phyloP scores from a whole-genome alignment of 1,140 invertebrate species.

The Drosophila pectinifera region DNA sequence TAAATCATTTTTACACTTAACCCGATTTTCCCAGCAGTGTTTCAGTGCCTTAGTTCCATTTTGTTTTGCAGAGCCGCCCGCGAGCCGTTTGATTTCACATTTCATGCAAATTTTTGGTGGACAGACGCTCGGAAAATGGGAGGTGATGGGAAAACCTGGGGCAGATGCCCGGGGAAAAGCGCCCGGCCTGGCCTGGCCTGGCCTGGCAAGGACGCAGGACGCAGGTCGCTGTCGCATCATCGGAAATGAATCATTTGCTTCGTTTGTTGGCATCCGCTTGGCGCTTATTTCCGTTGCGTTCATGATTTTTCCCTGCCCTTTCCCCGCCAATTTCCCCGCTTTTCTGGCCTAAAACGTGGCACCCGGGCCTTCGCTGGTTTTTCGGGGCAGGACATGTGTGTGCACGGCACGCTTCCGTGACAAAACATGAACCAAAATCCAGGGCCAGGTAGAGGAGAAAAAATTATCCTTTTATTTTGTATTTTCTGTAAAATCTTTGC shows the following conservation, averaged over 20 bases:
- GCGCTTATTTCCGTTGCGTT: conserved; percentile 84
- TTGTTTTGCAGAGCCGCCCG: conserved; percentile 27
- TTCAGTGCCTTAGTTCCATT: conserved; percentile 23
- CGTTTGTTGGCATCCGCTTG: conserved; percentile 84
- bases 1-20: too few species aligned
- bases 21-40: conserved; percentile 2
- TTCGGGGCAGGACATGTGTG: conserved; percentile 70
- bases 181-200: neutral
- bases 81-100: conserved; percentile 75
- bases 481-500: conserved; percentile 21
- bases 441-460: conserved; percentile 20
- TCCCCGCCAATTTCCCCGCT: conserved; percentile 1
- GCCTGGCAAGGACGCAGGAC: conserved; percentile 17
- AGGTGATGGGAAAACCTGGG: neutral
- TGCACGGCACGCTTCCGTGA: conserved; percentile 77
- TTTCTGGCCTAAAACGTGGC: conserved; percentile 50
- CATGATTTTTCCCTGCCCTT: neutral
- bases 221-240: conserved; percentile 78
- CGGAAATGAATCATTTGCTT: conserved; percentile 85
- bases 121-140: conserved; percentile 18
- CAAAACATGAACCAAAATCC: conserved; percentile 63
- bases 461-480: neutral
- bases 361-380: conserved; percentile 13
- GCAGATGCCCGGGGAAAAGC: neutral
- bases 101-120: conserved; percentile 79